Percentiles rank a stretch among this genome's conserved stretches.
Evolutionary conservation across 2,888 invertebrate genomes (phyloP).

Genomic region (Cantharis rufa): DNA sequence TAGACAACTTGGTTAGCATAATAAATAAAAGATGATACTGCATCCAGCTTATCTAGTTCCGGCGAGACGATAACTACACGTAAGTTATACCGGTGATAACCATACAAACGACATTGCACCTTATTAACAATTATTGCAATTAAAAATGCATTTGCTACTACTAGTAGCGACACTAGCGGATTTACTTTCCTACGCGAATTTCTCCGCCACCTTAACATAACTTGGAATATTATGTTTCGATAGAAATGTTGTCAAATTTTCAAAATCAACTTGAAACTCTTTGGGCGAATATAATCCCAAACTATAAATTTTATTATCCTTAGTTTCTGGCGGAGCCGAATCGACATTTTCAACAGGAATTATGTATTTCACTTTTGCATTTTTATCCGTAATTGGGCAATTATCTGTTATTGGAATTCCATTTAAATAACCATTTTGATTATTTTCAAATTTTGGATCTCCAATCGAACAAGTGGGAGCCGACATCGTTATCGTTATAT

Average conservation of each 20-base stretch:
- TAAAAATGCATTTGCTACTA: no score
- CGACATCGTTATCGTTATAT: background rate
- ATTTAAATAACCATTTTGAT: background rate
- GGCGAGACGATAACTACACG: no score
- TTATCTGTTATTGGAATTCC: slow-evolving; percentile 3
- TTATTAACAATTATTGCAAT: no score
- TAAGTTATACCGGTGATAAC: no score
- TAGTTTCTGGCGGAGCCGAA: background rate
- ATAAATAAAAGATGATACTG: no score
- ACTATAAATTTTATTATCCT: background rate
- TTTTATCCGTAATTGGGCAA: background rate
- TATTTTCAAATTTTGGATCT: slow-evolving; percentile 1
- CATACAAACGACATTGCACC: no score
- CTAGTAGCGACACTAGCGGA: no score
- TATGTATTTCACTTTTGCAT: background rate
- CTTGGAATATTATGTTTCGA: slow-evolving; percentile 4
- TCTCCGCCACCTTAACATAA: no score
- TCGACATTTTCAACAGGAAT: slow-evolving; percentile 5
- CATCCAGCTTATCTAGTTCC: no score
- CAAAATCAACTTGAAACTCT: background rate
- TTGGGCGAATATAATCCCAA: background rate
- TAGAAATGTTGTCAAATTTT: background rate
- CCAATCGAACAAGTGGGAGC: background rate
- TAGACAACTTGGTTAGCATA: no score
- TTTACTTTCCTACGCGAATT: no score